Evolutionary conservation across 2,113 vertebrate genomes (phyloP).

Genomic region (Eptesicus fuscus): DNA sequence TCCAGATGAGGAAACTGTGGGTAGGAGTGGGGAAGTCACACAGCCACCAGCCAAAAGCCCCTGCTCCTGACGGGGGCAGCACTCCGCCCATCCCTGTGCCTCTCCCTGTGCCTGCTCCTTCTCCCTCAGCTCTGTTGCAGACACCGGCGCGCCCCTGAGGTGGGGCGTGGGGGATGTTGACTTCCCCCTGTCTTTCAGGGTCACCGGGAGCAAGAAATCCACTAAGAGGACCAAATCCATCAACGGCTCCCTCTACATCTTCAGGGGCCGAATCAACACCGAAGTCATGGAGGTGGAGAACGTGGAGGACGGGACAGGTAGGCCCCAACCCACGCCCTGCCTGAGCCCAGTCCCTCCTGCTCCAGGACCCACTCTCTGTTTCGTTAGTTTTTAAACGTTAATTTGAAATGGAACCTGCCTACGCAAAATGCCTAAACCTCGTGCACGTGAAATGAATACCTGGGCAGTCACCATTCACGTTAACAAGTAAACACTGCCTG

Average conservation of each 20-base stretch:
- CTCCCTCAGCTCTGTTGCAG: not conserved
- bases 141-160: fast-evolving
- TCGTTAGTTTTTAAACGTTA: too few relatives aligned
- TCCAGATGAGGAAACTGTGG: not conserved
- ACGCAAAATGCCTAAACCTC: not conserved
- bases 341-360: not conserved
- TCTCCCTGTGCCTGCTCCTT: fast-evolving
- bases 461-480: not conserved
- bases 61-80: fast-evolving
- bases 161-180: fast-evolving
- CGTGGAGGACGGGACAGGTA: slow-evolving; percentile 98
- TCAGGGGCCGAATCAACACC: slow-evolving; percentile 97
- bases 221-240: slow-evolving; percentile 97
- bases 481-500: not conserved
- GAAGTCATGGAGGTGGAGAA: slow-evolving; percentile 99
- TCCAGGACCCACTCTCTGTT: fast-evolving
- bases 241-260: slow-evolving; percentile 95
- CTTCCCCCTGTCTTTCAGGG: slow-evolving; percentile 79
- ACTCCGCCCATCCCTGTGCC: fast-evolving
- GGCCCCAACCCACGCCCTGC: not conserved
- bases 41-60: not conserved
- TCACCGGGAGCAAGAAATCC: slow-evolving; percentile 93
- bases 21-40: not conserved
- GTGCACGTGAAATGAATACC: fast-evolving
- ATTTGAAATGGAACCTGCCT: not conserved